Evolutionary conservation across 2,113 vertebrate genomes (phyloP).

Genomic region (Lagenorhynchus albirostris): DNA sequence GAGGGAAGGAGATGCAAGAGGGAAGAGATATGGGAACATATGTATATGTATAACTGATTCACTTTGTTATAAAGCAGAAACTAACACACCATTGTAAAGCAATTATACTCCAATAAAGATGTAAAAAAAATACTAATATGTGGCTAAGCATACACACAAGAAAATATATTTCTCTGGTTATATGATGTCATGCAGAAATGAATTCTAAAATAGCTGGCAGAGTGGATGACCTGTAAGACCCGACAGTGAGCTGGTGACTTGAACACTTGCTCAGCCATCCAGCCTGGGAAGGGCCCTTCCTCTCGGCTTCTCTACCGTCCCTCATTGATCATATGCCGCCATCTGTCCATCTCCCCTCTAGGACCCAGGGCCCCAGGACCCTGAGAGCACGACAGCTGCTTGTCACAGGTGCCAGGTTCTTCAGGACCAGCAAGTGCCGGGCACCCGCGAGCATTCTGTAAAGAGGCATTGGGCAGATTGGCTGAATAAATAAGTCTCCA

Average conservation of each 20-base stretch:
- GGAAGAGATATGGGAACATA: too few relatives aligned
- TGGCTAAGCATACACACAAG: background rate
- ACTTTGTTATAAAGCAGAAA: too few relatives aligned
- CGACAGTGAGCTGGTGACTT: background rate
- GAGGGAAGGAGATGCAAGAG: too few relatives aligned
- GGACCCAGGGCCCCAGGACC: too few relatives aligned
- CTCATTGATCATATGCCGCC: background rate
- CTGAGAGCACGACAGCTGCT: too few relatives aligned
- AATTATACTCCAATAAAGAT: too few relatives aligned
- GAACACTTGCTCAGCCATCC: background rate
- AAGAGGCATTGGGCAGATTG: background rate
- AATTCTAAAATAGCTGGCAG: background rate
- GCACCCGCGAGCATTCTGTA: background rate
- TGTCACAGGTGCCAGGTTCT: accelerated
- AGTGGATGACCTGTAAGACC: background rate
- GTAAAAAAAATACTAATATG: background rate
- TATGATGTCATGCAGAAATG: background rate
- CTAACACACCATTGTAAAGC: too few relatives aligned
- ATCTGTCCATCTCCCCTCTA: background rate
- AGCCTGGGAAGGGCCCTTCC: background rate
- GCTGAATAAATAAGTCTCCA: background rate
- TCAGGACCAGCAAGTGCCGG: background rate
- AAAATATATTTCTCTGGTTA: background rate
- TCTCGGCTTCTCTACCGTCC: accelerated
- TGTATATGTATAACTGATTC: too few relatives aligned